Evolutionary conservation across 2,888 invertebrate genomes (phyloP).

Genomic region (Pyrgus malvae): DNA sequence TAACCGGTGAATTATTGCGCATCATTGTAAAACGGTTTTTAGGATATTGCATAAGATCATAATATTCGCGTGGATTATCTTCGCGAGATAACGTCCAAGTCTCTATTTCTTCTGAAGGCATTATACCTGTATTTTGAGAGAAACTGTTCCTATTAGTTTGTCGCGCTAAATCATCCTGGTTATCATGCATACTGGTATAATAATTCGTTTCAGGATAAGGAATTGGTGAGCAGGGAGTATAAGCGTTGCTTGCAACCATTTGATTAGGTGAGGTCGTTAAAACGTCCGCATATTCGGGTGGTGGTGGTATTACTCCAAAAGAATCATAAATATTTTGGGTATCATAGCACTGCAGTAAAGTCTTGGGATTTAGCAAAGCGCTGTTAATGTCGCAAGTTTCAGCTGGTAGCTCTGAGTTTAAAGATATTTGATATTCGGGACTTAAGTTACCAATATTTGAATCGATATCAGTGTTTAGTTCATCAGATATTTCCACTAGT

Average conservation of each 20-base stretch:
- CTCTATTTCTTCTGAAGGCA: slow-evolving; percentile 52
- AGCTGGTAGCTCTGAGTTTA: slow-evolving; percentile 10
- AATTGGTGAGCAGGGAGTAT: slow-evolving; percentile 33
- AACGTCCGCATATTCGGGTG: slow-evolving; percentile 50
- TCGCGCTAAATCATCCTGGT: background rate
- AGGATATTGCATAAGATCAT: background rate
- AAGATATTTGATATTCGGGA: background rate
- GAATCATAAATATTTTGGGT: slow-evolving; percentile 31
- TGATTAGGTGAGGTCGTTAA: background rate
- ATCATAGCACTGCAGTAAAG: slow-evolving; percentile 49
- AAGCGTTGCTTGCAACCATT: background rate
- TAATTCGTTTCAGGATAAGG: background rate
- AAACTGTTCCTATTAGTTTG: background rate
- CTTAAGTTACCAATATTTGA: slow-evolving; percentile 7
- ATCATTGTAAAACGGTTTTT: slow-evolving; percentile 33
- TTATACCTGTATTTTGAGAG: slow-evolving; percentile 29
- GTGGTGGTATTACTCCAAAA: slow-evolving; percentile 56
- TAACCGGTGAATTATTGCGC: slow-evolving; percentile 35
- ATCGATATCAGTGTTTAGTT: background rate
- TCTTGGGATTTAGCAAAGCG: slow-evolving; percentile 64
- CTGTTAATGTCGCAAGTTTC: slow-evolving; percentile 47
- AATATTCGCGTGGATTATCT: slow-evolving; percentile 27
- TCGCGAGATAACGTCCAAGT: slow-evolving; percentile 53
- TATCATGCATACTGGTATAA: background rate
- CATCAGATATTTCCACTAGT: background rate